Percentiles rank a stretch among this genome's conserved stretches.
Evolutionary conservation across 2,888 invertebrate genomes (phyloP).

Genomic region (Vesta saturnalis): DNA sequence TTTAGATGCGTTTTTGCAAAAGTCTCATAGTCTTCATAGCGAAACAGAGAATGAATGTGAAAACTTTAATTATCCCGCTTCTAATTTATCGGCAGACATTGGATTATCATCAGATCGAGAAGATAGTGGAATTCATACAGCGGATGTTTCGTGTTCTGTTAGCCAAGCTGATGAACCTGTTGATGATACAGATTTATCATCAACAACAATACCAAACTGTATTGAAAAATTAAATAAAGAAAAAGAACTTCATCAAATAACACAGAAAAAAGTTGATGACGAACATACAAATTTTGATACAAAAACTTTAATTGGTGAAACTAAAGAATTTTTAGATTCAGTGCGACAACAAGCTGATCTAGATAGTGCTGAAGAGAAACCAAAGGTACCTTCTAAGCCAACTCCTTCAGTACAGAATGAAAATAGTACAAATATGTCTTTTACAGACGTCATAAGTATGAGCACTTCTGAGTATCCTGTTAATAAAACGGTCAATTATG

Average conservation of each 20-base stretch:
- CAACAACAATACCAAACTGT: slow-evolving; percentile 54
- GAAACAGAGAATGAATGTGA: slow-evolving; percentile 57
- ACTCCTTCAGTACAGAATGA: neutral
- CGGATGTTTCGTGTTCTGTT: slow-evolving; percentile 78
- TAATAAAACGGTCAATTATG: slow-evolving; percentile 60
- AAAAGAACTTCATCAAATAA: slow-evolving; percentile 37
- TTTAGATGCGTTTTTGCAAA: slow-evolving; percentile 56
- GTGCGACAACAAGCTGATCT: slow-evolving; percentile 10
- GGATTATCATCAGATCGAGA: slow-evolving; percentile 72
- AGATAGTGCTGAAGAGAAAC: slow-evolving; percentile 8
- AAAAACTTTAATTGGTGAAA: neutral
- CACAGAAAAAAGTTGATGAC: neutral
- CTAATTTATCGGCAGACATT: slow-evolving; percentile 68
- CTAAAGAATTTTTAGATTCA: slow-evolving; percentile 14
- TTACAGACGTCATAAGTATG: neutral
- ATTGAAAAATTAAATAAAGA: slow-evolving; percentile 53
- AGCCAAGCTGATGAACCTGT: slow-evolving; percentile 79
- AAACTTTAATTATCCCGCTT: slow-evolving; percentile 61
- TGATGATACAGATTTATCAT: slow-evolving; percentile 61
- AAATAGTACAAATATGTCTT: neutral
- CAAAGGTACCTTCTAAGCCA: neutral
- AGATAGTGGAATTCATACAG: slow-evolving; percentile 83
- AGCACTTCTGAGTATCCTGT: neutral
- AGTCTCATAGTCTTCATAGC: slow-evolving; percentile 67
- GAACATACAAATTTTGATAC: neutral